phyloP scores from a whole-genome alignment of 2,113 vertebrate genomes.

The Pomatostomus ruficeps region DNA sequence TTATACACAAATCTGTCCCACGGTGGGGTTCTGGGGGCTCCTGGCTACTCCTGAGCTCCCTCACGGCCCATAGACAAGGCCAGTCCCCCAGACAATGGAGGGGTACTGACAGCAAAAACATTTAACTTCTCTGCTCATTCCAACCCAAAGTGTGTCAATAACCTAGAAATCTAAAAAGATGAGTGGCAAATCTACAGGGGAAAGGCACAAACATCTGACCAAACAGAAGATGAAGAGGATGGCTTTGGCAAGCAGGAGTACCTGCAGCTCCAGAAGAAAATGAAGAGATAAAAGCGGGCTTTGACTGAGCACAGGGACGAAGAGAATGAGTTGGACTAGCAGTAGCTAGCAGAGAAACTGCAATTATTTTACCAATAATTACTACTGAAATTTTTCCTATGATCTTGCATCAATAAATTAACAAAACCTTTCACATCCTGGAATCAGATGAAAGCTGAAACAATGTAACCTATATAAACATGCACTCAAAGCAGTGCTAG shows the following conservation, averaged over 20 bases:
- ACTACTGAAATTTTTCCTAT: not conserved
- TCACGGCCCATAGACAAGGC: not conserved
- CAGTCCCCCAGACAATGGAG: not conserved
- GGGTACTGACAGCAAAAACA: not conserved
- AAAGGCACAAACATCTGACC: slow-evolving; percentile 15
- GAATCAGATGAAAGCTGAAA: not conserved
- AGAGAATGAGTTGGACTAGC: not conserved
- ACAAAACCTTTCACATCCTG: not conserved
- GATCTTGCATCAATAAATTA: not conserved
- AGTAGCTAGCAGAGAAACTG: not conserved
- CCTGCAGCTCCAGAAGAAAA: not conserved
- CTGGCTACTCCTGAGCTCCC: not conserved
- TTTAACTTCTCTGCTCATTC: not conserved
- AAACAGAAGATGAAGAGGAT: slow-evolving; percentile 24
- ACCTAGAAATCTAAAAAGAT: not conserved
- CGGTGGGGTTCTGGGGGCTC: not conserved
- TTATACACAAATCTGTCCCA: not conserved
- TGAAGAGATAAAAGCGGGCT: not conserved
- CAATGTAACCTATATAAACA: not conserved
- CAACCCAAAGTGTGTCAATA: not conserved
- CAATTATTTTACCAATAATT: not conserved
- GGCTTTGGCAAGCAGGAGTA: not conserved
- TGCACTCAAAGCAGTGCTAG: not conserved
- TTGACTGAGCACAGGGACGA: not conserved
- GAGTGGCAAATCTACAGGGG: not conserved